Conservation (phyloP, 2,888 invertebrate genomes). For the Drosophila vallismaia region DNA sequence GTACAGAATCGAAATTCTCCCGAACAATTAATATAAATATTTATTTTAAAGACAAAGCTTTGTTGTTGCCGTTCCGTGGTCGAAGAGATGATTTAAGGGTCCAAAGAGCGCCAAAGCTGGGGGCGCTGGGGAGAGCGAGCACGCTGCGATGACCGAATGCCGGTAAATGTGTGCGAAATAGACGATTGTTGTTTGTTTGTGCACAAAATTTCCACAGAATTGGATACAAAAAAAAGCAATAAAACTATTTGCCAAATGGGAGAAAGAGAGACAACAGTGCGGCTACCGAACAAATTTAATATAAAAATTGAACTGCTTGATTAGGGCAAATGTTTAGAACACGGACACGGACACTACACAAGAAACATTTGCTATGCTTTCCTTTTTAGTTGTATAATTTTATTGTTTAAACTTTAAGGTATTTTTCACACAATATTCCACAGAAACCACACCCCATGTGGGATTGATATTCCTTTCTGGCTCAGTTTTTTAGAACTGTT, state of each 20-base stretch:
- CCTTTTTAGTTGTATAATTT: neutral
- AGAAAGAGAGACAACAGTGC: neutral
- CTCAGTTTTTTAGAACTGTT: neutral
- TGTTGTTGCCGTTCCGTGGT: conserved; percentile 2
- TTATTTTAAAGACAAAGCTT: conserved; percentile 49
- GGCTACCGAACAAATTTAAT: conserved; percentile 15
- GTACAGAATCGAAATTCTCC: no score
- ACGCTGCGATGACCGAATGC: conserved; percentile 61
- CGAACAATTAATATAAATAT: conserved; percentile 54
- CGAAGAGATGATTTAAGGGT: conserved; percentile 16
- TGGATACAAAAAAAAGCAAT: conserved; percentile 10
- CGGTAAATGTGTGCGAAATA: conserved; percentile 63
- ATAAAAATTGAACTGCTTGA: conserved; percentile 24
- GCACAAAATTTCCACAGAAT: conserved; percentile 36
- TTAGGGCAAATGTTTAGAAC: conserved; percentile 22
- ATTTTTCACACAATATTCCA: neutral
- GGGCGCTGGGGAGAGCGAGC: conserved; percentile 25
- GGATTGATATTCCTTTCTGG: neutral
- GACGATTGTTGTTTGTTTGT: conserved; percentile 10
- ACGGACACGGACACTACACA: neutral
- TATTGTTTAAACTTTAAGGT: neutral
- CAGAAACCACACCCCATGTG: conserved; percentile 1
- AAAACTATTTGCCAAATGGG: conserved; percentile 9
- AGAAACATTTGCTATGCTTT: no score
- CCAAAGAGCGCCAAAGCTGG: conserved; percentile 4